These are phyloP conservation scores for Nymphalis io DNA, from an alignment of 1,140 invertebrate genomes.

Conservation along the genomic window DNA sequence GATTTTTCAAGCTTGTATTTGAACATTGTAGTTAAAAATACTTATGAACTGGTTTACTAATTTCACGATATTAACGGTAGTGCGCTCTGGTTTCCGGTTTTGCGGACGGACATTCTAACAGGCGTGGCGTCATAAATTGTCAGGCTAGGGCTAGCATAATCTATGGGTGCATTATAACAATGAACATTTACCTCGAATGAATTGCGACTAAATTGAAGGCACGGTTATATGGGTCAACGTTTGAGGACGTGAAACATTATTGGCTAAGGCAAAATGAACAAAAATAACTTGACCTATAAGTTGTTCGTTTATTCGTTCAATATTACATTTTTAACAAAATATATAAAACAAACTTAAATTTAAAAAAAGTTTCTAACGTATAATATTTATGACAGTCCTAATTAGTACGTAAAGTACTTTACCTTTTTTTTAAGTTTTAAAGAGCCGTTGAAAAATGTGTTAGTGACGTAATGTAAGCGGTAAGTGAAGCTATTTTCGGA, in stretches of 20 bases:
- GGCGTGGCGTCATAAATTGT: conserved; percentile 67
- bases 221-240: conserved; percentile 32
- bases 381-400: no score
- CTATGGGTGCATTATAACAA: conserved; percentile 42
- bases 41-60: conserved; percentile 62
- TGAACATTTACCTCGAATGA: conserved; percentile 22
- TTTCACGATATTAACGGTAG: conserved; percentile 69
- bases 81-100: conserved; percentile 66
- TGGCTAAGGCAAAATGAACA: conserved; percentile 17
- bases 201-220: conserved; percentile 24
- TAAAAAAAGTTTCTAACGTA: no score
- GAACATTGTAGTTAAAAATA: conserved; percentile 16
- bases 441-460: conserved; percentile 31
- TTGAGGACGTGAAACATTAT: conserved; percentile 24
- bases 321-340: no score
- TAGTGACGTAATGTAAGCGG: conserved; percentile 36
- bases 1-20: neutral
- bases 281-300: conserved; percentile 2
- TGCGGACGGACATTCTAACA: conserved; percentile 58
- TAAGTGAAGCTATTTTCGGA: conserved; percentile 64
- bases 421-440: conserved; percentile 20
- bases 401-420: no score
- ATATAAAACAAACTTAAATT: no score
- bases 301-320: conserved; percentile 29
- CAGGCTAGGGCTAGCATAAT: conserved; percentile 47